These are phyloP conservation scores for Chelonus insularis DNA, from an alignment of 1,140 invertebrate genomes.

Conservation along the genomic window DNA sequence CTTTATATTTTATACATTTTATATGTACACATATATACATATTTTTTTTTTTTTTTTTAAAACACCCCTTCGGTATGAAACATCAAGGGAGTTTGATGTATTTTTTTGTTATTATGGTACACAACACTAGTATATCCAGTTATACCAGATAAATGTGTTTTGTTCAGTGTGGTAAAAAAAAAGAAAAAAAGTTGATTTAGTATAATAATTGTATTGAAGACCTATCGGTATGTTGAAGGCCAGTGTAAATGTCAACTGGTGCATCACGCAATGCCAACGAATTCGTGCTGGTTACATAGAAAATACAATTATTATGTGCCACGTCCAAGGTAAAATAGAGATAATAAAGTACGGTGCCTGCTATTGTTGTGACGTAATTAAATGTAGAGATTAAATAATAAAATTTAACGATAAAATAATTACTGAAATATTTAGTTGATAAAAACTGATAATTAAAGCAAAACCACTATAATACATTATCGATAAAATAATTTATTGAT, in stretches of 20 bases:
- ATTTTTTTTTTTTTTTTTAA: constrained; percentile 5
- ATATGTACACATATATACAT: no score
- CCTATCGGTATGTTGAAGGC: not conserved
- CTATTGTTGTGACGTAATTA: not conserved
- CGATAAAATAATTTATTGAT: no score
- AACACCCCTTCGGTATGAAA: not conserved
- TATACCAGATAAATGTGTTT: no score
- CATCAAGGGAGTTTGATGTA: no score
- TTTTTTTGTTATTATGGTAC: no score
- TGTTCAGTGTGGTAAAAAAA: no score
- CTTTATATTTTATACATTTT: constrained; percentile 9
- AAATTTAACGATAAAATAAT: no score
- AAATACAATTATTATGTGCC: constrained; percentile 15
- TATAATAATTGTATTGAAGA: not conserved
- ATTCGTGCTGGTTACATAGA: not conserved
- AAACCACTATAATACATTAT: not conserved
- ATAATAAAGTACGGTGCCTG: not conserved
- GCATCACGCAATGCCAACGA: constrained; percentile 8
- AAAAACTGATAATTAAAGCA: not conserved
- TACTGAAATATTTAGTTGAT: no score
- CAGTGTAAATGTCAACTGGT: constrained; percentile 6
- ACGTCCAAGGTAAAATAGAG: constrained; percentile 11
- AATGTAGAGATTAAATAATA: not conserved
- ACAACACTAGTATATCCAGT: no score
- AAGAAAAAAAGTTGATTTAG: not conserved